Conservation (phyloP, 2,797 vertebrate genomes). For the Muscicapa comitata region DNA sequence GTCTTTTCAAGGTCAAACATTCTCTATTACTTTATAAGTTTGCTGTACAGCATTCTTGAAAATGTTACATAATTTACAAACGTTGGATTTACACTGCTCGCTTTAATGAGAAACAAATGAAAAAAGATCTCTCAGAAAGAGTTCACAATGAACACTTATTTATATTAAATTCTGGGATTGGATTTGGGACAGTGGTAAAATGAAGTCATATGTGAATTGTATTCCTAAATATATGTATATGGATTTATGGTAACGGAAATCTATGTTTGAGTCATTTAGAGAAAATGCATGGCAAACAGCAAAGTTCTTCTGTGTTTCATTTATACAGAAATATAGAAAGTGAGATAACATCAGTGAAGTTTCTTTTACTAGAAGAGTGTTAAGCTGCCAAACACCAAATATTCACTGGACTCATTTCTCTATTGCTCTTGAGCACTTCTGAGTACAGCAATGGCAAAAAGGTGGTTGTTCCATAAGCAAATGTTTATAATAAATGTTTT, state of each 20-base stretch:
- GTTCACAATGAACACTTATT: neutral
- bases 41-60: neutral
- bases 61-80: neutral
- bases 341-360: neutral
- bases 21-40: neutral
- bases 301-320: conserved; percentile 1
- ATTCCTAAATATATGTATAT: neutral
- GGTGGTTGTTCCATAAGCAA: neutral
- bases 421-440: neutral
- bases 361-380: neutral
- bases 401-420: neutral
- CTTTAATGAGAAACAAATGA: conserved; percentile 37
- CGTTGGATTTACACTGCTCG: neutral
- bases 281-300: conserved; percentile 5
- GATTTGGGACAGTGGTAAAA: conserved; percentile 2
- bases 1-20: neutral
- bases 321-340: neutral
- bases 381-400: neutral
- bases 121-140: neutral
- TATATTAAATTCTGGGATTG: neutral
- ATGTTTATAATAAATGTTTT: neutral
- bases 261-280: conserved; percentile 10
- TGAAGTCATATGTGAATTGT: conserved; percentile 31
- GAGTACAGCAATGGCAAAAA: neutral
- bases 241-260: neutral